Evolutionary conservation across 2,888 invertebrate genomes (phyloP).

Genomic region (Sinohyriopsis cumingii): DNA sequence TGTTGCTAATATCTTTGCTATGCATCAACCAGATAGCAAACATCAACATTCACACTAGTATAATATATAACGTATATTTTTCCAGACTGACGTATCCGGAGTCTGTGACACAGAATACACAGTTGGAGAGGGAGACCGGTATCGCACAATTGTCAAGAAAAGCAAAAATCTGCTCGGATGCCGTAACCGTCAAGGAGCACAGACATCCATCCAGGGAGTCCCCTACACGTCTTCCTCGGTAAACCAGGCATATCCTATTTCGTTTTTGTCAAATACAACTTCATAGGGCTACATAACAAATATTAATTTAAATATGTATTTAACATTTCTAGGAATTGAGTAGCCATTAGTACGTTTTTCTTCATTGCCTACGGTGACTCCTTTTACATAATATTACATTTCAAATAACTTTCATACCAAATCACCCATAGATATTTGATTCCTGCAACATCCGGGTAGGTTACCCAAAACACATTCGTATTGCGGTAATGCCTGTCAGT

Average conservation of each 20-base stretch:
- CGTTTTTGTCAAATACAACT: background rate
- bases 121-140: slow-evolving; percentile 51
- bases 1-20: no score
- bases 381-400: no score
- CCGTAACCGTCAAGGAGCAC: slow-evolving; percentile 57
- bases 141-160: slow-evolving; percentile 57
- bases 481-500: no score
- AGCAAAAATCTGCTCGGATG: slow-evolving; percentile 67
- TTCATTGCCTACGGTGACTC: no score
- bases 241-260: slow-evolving; percentile 25
- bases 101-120: slow-evolving; percentile 85
- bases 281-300: background rate
- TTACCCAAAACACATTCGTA: no score
- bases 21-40: background rate
- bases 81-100: slow-evolving; percentile 84
- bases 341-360: no score
- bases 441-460: no score
- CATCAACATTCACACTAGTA: background rate
- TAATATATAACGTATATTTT: slow-evolving; percentile 4
- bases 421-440: no score
- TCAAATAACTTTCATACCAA: no score
- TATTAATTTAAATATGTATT: no score
- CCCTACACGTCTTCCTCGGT: slow-evolving; percentile 65
- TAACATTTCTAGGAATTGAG: no score
- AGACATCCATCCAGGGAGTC: slow-evolving; percentile 64